Conservation (phyloP, 2,888 invertebrate species). For the Heliconius ismenius region DNA sequence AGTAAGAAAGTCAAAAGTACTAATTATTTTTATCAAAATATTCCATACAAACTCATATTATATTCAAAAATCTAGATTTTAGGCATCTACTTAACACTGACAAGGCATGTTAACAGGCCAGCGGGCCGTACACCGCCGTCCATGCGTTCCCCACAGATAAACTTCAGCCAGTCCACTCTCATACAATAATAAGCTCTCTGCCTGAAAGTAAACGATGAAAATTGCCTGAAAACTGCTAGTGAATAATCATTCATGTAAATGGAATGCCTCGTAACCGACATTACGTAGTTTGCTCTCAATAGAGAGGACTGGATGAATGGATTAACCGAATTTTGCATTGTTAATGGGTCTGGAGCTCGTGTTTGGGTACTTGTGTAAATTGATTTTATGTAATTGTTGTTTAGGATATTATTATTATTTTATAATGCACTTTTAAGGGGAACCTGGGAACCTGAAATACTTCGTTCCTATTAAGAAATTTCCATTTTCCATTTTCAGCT, state of each 20-base stretch:
- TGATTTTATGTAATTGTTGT: neutral
- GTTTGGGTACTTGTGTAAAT: slow-evolving; percentile 32
- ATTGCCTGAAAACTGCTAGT: slow-evolving; percentile 51
- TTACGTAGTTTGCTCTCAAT: slow-evolving; percentile 70
- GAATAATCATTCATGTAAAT: slow-evolving; percentile 78
- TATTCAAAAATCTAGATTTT: slow-evolving; percentile 6
- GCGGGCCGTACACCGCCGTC: slow-evolving; percentile 61
- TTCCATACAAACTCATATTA: neutral
- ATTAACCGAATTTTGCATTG: slow-evolving; percentile 62
- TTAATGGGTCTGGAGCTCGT: slow-evolving; percentile 57
- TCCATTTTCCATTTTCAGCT: too few species aligned
- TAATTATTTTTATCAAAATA: neutral
- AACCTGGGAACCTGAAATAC: too few species aligned
- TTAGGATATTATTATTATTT: neutral
- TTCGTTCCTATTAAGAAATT: too few species aligned
- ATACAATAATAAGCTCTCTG: slow-evolving; percentile 53
- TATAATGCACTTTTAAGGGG: too few species aligned
- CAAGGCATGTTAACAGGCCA: slow-evolving; percentile 51
- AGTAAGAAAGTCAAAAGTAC: too few species aligned
- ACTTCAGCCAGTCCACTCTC: slow-evolving; percentile 56
- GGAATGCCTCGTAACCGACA: slow-evolving; percentile 66
- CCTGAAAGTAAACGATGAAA: slow-evolving; percentile 48
- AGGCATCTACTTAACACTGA: slow-evolving; percentile 47
- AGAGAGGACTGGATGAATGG: slow-evolving; percentile 64
- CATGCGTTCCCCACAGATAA: slow-evolving; percentile 64